phyloP scores from a whole-genome alignment of 2,113 vertebrate species.

The Casuarius casuarius region DNA sequence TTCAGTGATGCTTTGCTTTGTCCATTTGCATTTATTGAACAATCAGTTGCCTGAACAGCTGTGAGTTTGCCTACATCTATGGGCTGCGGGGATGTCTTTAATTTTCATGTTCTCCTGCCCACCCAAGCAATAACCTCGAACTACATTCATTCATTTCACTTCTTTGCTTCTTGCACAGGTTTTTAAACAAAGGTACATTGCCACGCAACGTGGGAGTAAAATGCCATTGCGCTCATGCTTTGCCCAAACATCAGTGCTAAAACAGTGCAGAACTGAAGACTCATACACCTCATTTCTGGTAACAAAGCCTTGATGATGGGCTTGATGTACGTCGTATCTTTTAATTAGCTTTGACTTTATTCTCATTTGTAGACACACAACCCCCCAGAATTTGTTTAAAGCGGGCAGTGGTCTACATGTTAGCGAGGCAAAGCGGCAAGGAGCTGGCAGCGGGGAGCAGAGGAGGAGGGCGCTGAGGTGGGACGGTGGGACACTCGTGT shows the following conservation, averaged over 20 bases:
- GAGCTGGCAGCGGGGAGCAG: not conserved
- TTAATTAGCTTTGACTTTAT: not conserved
- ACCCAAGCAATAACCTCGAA: conserved; percentile 37
- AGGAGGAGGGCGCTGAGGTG: not conserved
- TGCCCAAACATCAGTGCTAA: not conserved
- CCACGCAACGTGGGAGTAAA: not conserved
- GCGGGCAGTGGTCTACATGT: fast-evolving
- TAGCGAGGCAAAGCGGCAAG: fast-evolving
- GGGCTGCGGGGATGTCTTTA: conserved; percentile 13
- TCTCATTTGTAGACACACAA: not conserved
- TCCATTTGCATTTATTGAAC: conserved; percentile 51
- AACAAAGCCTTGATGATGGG: not conserved
- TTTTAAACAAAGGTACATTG: conserved; percentile 11
- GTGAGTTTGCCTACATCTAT: conserved; percentile 20
- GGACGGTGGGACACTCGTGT: fast-evolving
- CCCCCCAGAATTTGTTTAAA: not conserved
- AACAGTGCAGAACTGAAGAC: not conserved
- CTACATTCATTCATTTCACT: not conserved
- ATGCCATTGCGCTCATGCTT: fast-evolving
- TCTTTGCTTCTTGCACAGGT: not conserved
- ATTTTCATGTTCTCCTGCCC: conserved; percentile 45
- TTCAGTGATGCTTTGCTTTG: conserved; percentile 57
- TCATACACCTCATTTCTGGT: not conserved
- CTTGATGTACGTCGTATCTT: not conserved
- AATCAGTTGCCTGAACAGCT: conserved; percentile 26